A percentile compares a stretch with the other conserved stretches of the same genome.
These are phyloP conservation scores for Drosophila merina DNA, from an alignment of 2,888 invertebrate genomes.

Conservation along the genomic window DNA sequence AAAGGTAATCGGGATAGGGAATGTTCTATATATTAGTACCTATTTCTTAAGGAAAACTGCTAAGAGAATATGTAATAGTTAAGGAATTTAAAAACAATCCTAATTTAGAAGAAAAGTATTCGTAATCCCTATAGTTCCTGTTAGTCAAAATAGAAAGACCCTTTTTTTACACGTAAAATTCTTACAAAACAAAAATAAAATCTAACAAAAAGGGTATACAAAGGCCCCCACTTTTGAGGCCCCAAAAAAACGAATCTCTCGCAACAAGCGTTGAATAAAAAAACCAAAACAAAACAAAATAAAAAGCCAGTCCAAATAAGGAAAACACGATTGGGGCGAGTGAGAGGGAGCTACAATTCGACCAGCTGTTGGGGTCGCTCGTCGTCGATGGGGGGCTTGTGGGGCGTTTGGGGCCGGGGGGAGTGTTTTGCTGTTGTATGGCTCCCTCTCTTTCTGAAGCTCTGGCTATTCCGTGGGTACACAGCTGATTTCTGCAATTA, in stretches of 20 bases:
- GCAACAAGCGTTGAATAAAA: conserved; percentile 43
- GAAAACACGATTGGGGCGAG: conserved; percentile 35
- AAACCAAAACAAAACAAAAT: conserved; percentile 66
- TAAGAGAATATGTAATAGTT: too few relatives aligned
- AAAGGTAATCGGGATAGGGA: too few relatives aligned
- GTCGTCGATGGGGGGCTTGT: conserved; percentile 10
- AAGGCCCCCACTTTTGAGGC: neutral
- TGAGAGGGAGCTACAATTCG: conserved; percentile 9
- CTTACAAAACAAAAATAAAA: neutral
- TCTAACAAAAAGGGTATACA: conserved; percentile 1
- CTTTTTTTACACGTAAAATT: neutral
- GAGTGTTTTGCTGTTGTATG: conserved; percentile 54
- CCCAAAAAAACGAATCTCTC: conserved; percentile 1
- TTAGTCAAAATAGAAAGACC: neutral
- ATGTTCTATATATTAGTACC: too few relatives aligned
- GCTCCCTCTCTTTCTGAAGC: conserved; percentile 49
- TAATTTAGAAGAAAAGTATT: too few relatives aligned
- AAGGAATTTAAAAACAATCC: too few relatives aligned
- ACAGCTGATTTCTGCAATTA: conserved; percentile 84
- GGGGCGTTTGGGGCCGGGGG: conserved; percentile 39
- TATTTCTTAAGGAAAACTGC: too few relatives aligned
- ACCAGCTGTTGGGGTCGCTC: conserved; percentile 47
- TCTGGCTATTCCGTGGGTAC: conserved; percentile 73
- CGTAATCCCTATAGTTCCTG: too few relatives aligned
- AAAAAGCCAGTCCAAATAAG: conserved; percentile 43